Evolutionary conservation across 1,140 invertebrate species (phyloP).

Genomic region (Ridgeia piscesae): DNA sequence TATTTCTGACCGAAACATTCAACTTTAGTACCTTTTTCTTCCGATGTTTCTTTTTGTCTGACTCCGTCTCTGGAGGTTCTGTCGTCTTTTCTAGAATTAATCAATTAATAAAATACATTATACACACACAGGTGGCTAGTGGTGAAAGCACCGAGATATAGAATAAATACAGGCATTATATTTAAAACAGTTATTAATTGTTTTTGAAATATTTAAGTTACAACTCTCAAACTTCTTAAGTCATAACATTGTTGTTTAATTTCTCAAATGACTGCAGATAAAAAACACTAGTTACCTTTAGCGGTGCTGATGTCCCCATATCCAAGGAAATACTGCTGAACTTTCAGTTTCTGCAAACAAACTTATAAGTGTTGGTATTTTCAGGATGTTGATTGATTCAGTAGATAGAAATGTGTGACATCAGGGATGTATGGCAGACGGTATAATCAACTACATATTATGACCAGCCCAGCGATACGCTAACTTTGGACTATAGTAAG

Average conservation of each 20-base stretch:
- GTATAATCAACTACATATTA: background rate
- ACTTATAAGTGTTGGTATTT: background rate
- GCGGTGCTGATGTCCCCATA: slow-evolving; percentile 64
- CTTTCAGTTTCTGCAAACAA: slow-evolving; percentile 68
- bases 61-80: background rate
- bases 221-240: background rate
- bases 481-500: no score
- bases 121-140: no score
- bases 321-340: slow-evolving; percentile 81
- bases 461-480: no score
- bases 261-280: no score
- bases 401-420: background rate
- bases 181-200: background rate
- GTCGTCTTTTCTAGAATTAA: background rate
- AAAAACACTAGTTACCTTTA: no score
- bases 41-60: background rate
- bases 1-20: background rate
- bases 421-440: background rate
- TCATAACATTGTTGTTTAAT: no score
- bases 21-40: slow-evolving; percentile 11
- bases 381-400: background rate
- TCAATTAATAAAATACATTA: background rate
- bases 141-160: background rate
- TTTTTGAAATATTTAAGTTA: background rate
- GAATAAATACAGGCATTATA: background rate